Evolutionary conservation across 2,888 invertebrate species (phyloP).

Genomic region (Pachliopta kotzebuea): DNA sequence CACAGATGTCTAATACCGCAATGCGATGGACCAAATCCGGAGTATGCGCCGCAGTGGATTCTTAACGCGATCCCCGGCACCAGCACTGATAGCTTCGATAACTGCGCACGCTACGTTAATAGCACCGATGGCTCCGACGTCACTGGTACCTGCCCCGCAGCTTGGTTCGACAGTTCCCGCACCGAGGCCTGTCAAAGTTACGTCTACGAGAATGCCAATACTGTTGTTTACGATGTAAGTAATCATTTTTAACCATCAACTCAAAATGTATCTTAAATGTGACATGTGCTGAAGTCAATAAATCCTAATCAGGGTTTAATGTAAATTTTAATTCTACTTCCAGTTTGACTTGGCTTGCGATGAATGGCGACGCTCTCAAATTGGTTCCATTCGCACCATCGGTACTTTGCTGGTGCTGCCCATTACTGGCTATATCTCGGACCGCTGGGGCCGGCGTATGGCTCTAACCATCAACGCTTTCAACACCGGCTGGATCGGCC

Average conservation of each 20-base stretch:
- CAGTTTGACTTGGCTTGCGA: constrained; percentile 84
- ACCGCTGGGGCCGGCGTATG: constrained; percentile 85
- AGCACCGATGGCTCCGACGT: constrained; percentile 32
- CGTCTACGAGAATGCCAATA: constrained; percentile 60
- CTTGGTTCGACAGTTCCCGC: constrained; percentile 49
- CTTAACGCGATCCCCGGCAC: constrained; percentile 55
- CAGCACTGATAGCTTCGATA: constrained; percentile 47
- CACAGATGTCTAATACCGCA: constrained; percentile 58
- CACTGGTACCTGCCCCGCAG: constrained; percentile 50
- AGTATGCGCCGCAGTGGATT: constrained; percentile 55
- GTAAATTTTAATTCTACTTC: constrained; percentile 14
- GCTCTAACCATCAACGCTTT: constrained; percentile 82
- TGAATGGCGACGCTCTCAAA: constrained; percentile 86
- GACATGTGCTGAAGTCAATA: too few relatives aligned
- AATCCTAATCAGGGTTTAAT: too few relatives aligned
- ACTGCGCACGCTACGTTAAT: constrained; percentile 54
- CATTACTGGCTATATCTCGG: constrained; percentile 86
- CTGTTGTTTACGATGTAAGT: constrained; percentile 70
- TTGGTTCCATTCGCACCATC: constrained; percentile 86
- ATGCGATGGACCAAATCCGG: constrained; percentile 54
- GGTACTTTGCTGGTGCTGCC: constrained; percentile 87
- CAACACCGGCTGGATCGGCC: constrained; percentile 83
- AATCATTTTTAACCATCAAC: neutral
- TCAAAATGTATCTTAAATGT: too few relatives aligned
- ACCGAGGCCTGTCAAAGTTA: constrained; percentile 49